Conservation (phyloP, 2,113 vertebrate genomes). For the Eulemur macaco region DNA sequence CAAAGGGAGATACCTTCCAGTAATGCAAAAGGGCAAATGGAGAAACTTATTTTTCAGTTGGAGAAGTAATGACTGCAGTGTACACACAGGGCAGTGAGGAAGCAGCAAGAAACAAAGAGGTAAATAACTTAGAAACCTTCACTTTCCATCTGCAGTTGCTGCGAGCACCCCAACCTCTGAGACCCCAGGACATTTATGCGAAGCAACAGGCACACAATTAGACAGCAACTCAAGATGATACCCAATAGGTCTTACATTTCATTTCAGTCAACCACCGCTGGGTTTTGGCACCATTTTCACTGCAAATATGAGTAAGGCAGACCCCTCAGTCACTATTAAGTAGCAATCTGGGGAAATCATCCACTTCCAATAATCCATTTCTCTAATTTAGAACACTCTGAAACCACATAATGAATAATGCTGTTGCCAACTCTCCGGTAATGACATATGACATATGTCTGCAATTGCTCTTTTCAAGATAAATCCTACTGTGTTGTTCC, state of each 20-base stretch:
- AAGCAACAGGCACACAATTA: slow-evolving; percentile 82
- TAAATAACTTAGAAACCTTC: slow-evolving; percentile 58
- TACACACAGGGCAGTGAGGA: neutral
- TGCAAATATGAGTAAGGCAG: slow-evolving; percentile 85
- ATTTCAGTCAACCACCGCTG: slow-evolving; percentile 83
- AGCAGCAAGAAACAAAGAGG: slow-evolving; percentile 29
- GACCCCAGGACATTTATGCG: slow-evolving; percentile 72
- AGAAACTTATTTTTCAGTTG: slow-evolving; percentile 19
- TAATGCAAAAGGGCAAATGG: neutral
- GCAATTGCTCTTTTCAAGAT: slow-evolving; percentile 81
- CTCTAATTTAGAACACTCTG: slow-evolving; percentile 85
- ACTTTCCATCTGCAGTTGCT: slow-evolving; percentile 58
- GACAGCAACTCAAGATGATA: slow-evolving; percentile 79
- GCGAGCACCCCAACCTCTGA: slow-evolving; percentile 64
- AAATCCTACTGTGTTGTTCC: slow-evolving; percentile 71
- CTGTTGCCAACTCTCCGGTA: slow-evolving; percentile 81
- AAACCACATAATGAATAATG: slow-evolving; percentile 86
- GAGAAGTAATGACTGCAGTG: slow-evolving; percentile 30
- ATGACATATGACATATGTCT: slow-evolving; percentile 84
- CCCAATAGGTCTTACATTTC: slow-evolving; percentile 82
- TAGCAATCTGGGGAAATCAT: slow-evolving; percentile 87
- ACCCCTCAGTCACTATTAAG: slow-evolving; percentile 86
- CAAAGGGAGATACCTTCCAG: neutral
- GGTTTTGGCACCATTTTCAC: slow-evolving; percentile 82
- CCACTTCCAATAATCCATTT: slow-evolving; percentile 86